Percentiles rank a stretch among this genome's conserved stretches.
These are phyloP conservation scores for Octodonta nipae DNA, from an alignment of 2,888 invertebrate species.

Conservation along the genomic window DNA sequence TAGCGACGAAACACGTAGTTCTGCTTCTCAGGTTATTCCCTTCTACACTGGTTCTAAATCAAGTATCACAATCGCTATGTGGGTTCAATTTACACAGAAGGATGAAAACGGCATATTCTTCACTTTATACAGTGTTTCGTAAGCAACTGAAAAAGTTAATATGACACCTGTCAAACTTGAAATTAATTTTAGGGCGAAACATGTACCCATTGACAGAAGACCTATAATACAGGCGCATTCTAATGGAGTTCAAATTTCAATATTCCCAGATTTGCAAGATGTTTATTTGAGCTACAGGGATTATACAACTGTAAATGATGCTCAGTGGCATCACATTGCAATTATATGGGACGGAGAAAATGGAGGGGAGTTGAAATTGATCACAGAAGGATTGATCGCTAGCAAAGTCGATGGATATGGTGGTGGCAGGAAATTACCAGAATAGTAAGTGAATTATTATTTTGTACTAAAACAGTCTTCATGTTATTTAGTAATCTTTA, in stretches of 20 bases:
- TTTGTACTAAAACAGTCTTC: too few relatives aligned
- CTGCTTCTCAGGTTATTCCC: conserved; percentile 85
- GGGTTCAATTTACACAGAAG: conserved; percentile 88
- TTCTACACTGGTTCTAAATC: conserved; percentile 66
- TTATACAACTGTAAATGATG: conserved; percentile 87
- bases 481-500: too few relatives aligned
- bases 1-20: conserved; percentile 77
- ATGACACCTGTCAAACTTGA: too few relatives aligned
- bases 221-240: conserved; percentile 84
- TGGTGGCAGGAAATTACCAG: conserved; percentile 64
- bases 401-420: conserved; percentile 85
- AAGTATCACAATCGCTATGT: conserved; percentile 81
- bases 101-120: conserved; percentile 90
- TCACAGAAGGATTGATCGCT: conserved; percentile 91
- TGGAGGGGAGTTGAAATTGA: conserved; percentile 73
- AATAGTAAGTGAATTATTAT: conserved; percentile 56
- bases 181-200: conserved; percentile 50
- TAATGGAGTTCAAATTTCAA: conserved; percentile 80
- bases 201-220: conserved; percentile 61
- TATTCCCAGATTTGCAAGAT: conserved; percentile 78
- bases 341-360: conserved; percentile 85
- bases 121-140: conserved; percentile 81
- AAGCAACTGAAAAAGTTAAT: too few relatives aligned
- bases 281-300: conserved; percentile 82
- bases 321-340: conserved; percentile 92